Evolutionary conservation across 2,113 vertebrate species (phyloP).

Genomic region (Caretta caretta): DNA sequence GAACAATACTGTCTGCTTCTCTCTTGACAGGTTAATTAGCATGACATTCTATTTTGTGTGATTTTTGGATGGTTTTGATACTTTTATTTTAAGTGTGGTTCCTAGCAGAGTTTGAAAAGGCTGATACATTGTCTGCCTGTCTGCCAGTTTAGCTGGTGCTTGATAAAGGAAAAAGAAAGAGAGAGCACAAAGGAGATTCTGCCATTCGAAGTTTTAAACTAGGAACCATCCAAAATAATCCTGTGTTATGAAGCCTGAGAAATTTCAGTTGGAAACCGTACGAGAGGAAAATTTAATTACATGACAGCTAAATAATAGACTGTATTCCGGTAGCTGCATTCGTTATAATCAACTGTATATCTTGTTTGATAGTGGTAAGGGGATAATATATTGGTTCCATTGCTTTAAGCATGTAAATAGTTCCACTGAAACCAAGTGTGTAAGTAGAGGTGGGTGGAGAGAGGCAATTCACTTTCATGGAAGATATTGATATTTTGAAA

Average conservation of each 20-base stretch:
- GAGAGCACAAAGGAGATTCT: background rate
- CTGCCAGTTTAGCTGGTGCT: conserved; percentile 26
- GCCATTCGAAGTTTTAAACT: background rate
- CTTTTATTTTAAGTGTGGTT: conserved; percentile 27
- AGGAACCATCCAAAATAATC: background rate
- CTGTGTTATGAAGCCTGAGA: background rate
- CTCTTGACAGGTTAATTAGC: conserved; percentile 67
- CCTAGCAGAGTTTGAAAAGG: conserved; percentile 29
- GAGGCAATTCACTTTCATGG: background rate
- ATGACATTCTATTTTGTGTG: conserved; percentile 45
- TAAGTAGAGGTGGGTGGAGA: background rate
- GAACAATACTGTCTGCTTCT: conserved; percentile 49
- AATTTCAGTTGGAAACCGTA: background rate
- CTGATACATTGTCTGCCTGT: conserved; percentile 58
- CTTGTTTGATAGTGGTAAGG: background rate
- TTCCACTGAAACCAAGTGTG: background rate
- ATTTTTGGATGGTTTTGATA: conserved; percentile 48
- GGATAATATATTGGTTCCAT: background rate
- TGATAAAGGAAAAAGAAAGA: background rate
- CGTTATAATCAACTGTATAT: background rate
- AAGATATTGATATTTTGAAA: background rate
- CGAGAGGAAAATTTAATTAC: background rate
- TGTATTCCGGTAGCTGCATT: background rate
- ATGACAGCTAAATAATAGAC: background rate
- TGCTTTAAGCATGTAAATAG: background rate